These are phyloP conservation scores for Lerista edwardsae DNA, from an alignment of 2,797 vertebrate species.

Conservation along the genomic window DNA sequence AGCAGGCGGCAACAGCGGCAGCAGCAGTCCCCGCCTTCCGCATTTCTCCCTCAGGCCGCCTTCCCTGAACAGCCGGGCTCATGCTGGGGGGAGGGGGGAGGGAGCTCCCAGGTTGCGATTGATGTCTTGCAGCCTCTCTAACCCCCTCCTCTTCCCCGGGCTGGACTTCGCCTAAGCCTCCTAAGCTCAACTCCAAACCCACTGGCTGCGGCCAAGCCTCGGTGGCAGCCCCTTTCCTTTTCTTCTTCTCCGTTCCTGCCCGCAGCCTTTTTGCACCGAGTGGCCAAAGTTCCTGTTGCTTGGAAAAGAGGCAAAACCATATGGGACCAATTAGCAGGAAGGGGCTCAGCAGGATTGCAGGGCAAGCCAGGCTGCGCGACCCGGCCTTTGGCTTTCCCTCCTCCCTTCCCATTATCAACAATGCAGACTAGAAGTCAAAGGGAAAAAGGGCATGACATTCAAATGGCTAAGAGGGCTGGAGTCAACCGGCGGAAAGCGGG, in stretches of 20 bases:
- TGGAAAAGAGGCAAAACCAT: slow-evolving; percentile 51
- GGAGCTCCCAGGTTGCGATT: slow-evolving; percentile 12
- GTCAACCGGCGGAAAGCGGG: not conserved
- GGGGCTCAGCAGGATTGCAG: slow-evolving; percentile 43
- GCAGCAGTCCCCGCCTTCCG: slow-evolving; percentile 50
- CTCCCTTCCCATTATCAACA: not conserved
- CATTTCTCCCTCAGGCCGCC: slow-evolving; percentile 32
- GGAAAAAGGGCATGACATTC: not conserved
- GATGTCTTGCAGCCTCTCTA: not conserved
- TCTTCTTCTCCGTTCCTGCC: not conserved
- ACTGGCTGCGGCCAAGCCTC: slow-evolving; percentile 10
- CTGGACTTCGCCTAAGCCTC: not conserved
- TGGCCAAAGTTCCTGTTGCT: slow-evolving; percentile 30
- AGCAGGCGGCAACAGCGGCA: slow-evolving; percentile 22
- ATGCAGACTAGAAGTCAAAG: slow-evolving; percentile 1
- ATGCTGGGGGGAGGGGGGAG: not conserved
- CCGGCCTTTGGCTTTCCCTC: not conserved
- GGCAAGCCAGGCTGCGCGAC: slow-evolving; percentile 25
- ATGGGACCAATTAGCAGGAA: slow-evolving; percentile 67
- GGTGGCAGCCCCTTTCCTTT: not conserved
- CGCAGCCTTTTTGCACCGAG: not conserved
- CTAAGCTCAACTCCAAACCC: not conserved
- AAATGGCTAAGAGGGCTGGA: not conserved
- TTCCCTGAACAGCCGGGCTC: not conserved
- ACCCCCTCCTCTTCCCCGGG: not conserved